Percentiles rank a stretch among this genome's conserved stretches.
phyloP scores from a whole-genome alignment of 2,113 vertebrate genomes.

The Ammospiza caudacuta region DNA sequence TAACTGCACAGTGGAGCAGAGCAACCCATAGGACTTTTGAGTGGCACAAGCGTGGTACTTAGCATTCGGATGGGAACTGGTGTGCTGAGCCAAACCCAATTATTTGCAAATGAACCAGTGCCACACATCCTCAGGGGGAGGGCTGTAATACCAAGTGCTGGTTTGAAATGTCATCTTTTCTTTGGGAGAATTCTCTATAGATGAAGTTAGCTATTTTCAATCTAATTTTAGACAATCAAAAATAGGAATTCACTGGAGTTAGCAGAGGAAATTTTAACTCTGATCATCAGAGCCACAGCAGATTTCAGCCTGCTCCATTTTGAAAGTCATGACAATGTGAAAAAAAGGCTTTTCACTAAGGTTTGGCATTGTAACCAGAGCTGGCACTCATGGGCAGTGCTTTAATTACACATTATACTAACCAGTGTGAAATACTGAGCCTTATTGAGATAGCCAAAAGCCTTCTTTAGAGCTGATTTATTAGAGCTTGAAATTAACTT shows the following conservation, averaged over 20 bases:
- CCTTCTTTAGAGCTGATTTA: conserved; percentile 42
- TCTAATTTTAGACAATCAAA: conserved; percentile 22
- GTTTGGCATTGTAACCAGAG: neutral
- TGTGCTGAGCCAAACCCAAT: conserved; percentile 5
- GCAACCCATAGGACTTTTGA: neutral
- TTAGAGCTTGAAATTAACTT: conserved; percentile 67
- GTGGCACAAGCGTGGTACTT: neutral
- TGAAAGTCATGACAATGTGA: neutral
- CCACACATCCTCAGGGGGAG: neutral
- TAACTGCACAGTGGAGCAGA: neutral
- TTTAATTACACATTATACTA: conserved; percentile 49
- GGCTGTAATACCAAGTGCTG: neutral
- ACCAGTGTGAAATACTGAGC: conserved; percentile 46
- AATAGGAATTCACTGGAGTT: neutral
- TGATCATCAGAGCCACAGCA: neutral
- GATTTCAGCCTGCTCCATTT: neutral
- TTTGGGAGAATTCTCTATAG: neutral
- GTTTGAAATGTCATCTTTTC: conserved; percentile 14
- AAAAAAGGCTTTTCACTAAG: neutral
- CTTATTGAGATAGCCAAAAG: conserved; percentile 44
- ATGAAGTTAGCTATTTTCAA: neutral
- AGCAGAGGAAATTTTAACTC: neutral
- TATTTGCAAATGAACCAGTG: conserved; percentile 26
- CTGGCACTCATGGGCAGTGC: neutral
- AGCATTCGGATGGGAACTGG: neutral